Base-by-base conservation (phyloP, 2,888 invertebrate species). In the Brachyptera putata region DNA sequence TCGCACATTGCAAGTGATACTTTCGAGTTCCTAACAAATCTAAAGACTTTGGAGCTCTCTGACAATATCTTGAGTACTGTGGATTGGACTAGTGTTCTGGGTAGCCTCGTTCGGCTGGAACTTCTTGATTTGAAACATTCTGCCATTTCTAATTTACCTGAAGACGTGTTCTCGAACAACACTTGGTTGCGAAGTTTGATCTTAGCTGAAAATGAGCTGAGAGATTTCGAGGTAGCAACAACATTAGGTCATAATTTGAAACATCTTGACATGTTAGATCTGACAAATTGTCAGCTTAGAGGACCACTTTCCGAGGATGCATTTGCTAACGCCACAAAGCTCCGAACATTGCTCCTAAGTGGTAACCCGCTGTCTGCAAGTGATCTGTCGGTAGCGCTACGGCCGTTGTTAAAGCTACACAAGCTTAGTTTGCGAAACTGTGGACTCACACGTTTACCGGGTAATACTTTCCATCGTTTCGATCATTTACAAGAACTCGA, bases 351-450 rank as follows among this genome's bases (percentile, higher is more conserved):
- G 13, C 80, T 84, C 69, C 75, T 87, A 16, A 84, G 83, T 53
- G 86, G 86, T 4, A 87, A 87, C 72, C 82, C 83, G 0, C 74
- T 86, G 64, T 84, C 85, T 65, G 84, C 85, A 0, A 79, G 81
- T n/a, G 85, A 86, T 69, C 74, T 86, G 55, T 79, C 84, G 63
- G 82, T 80, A 58, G 86, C 85, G 11, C 73, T 87, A 64, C 80
- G 81, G 22, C 85, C 86, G 53, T 70, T 87, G 36, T 80, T 81
- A 5, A 83, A 82, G 70, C 75, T 87, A 41, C 83, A 85, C 69
- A 82, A 80, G 71, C 73, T 87, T 26, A 85, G 85, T 62, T 72
- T 87, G 66, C 84, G 84, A 67, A 83, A 85, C 68, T 87, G 86
- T 68, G 82, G 83, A 5, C 74, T 87, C 13, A 79, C 78, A 18